Evolutionary conservation across 2,113 vertebrate genomes (phyloP).

Genomic region (Crotalus horridus): DNA sequence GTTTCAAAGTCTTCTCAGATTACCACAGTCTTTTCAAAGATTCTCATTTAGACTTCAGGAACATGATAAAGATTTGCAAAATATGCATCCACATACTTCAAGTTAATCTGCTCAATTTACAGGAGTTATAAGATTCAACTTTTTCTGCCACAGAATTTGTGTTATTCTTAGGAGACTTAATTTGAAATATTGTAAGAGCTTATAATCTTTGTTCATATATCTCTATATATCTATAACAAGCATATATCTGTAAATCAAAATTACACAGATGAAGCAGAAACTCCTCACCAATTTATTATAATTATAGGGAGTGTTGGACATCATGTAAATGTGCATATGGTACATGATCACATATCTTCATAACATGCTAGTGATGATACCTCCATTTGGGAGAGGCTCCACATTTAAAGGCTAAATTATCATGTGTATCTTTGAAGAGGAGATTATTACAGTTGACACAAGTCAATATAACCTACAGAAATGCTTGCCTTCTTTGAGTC

Average conservation of each 20-base stretch:
- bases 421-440: constrained; percentile 26
- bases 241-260: not conserved
- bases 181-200: not conserved
- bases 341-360: not conserved
- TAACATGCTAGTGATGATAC: not conserved
- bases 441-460: constrained; percentile 46
- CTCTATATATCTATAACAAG: not conserved
- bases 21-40: not conserved
- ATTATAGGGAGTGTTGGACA: not conserved
- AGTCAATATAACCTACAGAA: constrained; percentile 30
- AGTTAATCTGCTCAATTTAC: not conserved
- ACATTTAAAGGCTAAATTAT: not conserved
- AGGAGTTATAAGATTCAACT: not conserved
- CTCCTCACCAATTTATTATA: not conserved
- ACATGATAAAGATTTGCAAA: not conserved
- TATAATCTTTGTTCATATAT: not conserved
- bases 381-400: not conserved
- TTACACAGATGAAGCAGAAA: not conserved
- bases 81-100: not conserved
- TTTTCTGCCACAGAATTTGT: not conserved
- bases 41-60: not conserved
- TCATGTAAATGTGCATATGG: not conserved
- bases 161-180: not conserved
- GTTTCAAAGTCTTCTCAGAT: not conserved
- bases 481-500: constrained; percentile 5